Base-by-base conservation (phyloP, 2,113 vertebrate species). In the Sander lucioperca region DNA sequence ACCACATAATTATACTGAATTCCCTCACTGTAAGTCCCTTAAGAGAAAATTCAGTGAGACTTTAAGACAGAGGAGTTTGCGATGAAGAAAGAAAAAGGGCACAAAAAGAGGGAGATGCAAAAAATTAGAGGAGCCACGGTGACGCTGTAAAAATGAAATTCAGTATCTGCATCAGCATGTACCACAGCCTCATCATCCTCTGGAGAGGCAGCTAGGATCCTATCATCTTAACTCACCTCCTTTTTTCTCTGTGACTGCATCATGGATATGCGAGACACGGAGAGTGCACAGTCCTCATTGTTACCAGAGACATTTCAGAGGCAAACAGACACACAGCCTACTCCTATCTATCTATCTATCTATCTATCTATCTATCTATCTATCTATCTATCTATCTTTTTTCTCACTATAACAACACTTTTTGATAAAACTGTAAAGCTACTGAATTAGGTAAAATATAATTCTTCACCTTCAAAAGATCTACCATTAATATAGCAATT, bases 111-210 rank as follows among this genome's bases (percentile, higher is more conserved):
- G 54, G 54, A 19, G 33, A 57, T 54, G 58, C 53, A 45, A 51
- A 53, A 74, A 70, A 50, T 12, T 27, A 50, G 62, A 51, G 25
- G 57, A 33, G 68, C 33, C 72, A 62, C 63, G 10, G 73, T 21
- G 62, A 80, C 65, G 82, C 77, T 78, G 84, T 79, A 75, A 73
- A 64, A 83, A 80, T 68, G 62, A 83, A 86, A 82, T 66, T 66
- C 83, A 77, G 53, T 36, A 33, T 73, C 79, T 84, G 82, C 92
- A 91, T 91, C 87, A 87, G 83, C 77, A 92, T 94, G 89, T 86
- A 80, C 51, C 57, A 51, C 87, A 62, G 87, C 83, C 85, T 70
- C 74, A 81, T 77, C 84, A 69, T 70, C 76, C 89, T 89, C 88
- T 30, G 68, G 91, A 90, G 89, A 88, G 68, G 71, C 78, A 88